Conservation (phyloP, 2,797 vertebrate genomes). For the Cyprinella venusta region DNA sequence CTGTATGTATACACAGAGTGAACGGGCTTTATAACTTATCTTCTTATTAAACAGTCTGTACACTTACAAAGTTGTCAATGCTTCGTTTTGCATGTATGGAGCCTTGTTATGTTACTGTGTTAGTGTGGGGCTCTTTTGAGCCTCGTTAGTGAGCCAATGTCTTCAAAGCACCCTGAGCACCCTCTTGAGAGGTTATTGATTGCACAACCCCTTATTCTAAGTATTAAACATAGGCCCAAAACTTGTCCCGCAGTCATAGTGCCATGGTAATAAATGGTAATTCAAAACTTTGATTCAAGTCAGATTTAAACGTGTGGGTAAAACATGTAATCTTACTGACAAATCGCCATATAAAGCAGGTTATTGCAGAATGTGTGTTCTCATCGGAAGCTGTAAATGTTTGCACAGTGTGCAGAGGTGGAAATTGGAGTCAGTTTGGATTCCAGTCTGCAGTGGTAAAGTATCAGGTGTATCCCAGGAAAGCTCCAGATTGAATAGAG, state of each 20-base stretch:
- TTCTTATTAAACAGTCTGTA: too few species aligned
- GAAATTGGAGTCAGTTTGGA: conserved; percentile 3
- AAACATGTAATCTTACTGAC: background rate
- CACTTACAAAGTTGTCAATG: too few species aligned
- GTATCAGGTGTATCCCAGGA: conserved; percentile 36
- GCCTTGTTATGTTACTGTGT: too few species aligned
- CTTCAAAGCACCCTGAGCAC: too few species aligned
- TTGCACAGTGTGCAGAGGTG: conserved; percentile 2
- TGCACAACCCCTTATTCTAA: background rate
- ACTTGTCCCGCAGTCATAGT: background rate
- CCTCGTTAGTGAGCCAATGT: too few species aligned
- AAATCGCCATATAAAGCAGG: background rate
- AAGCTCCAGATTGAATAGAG: conserved; percentile 36
- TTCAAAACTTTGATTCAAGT: background rate
- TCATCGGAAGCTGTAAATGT: background rate
- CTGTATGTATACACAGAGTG: too few species aligned
- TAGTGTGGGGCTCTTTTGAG: too few species aligned
- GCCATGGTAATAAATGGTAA: background rate
- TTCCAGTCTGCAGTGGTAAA: background rate
- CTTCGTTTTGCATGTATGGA: too few species aligned
- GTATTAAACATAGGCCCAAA: background rate
- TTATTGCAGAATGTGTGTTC: background rate
- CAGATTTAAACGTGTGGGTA: background rate
- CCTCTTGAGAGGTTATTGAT: background rate
- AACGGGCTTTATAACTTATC: too few species aligned